Base-by-base conservation (phyloP, 2,113 vertebrate species). In the Spea multiplicata region DNA sequence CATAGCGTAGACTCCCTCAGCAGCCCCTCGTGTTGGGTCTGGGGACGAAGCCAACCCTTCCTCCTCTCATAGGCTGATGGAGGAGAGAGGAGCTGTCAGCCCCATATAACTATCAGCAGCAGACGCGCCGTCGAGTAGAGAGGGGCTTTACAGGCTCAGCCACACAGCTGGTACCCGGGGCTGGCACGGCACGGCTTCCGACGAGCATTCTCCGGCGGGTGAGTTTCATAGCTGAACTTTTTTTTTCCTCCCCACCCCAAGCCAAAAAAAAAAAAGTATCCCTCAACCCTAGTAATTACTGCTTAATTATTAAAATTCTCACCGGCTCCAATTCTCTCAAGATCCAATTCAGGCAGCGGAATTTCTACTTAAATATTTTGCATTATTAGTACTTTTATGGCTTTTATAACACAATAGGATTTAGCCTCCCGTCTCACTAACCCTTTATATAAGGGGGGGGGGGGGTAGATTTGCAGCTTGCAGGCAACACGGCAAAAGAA, bases 71-170 rank as follows among this genome's bases (percentile, higher is more conserved):
- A 82, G 77, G 67, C 67, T 81, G 8, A 4, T 52, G 73, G 7
- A 46, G 30, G 71, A 50, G 57, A 16, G 16, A n/a, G 53, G 61
- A 64, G 66, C 66, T 30, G 70, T 79, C 83, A 70, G 79, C 64
- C 71, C 67, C 61, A 44, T 68, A 66, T 75, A 83, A 78, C 77
- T 67, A 80, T 46, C 79, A 81, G 82, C 76, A 47, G 16, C 53
- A 44, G 7, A 1, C 52, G 44, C 67, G 45, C 59, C 46, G 17
- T 48, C 6, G 7, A 8, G 48, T 30, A 71, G 73, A 44, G 16
- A 59, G 55, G 55, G 55, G 6, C 55, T 59, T 59, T 13, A 13
- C 55, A 14, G 8, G 66, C 73, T 13, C 61, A 17, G 5, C 5
- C 61, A 4, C 61, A 59, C 9, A 59, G 55, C 55, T 13, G 6